Evolutionary conservation across 1,140 invertebrate genomes (phyloP).

Genomic region (Leptopilina boulardi): DNA sequence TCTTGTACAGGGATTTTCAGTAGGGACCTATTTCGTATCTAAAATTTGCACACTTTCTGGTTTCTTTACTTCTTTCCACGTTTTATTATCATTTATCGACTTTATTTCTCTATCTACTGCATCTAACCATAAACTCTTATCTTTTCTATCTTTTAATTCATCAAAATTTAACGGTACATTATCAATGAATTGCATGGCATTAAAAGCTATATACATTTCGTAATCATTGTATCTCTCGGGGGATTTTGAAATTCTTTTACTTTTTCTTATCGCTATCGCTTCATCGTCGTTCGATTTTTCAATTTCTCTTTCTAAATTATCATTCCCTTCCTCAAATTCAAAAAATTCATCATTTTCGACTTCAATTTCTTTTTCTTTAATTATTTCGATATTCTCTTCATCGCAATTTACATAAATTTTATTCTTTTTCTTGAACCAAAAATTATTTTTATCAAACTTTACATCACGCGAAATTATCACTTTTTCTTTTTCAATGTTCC

Average conservation of each 20-base stretch:
- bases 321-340: no score
- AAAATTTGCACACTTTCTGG: slow-evolving; percentile 40
- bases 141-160: slow-evolving; percentile 21
- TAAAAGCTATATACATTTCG: slow-evolving; percentile 29
- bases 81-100: slow-evolving; percentile 37
- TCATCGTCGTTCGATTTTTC: neutral
- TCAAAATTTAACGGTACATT: slow-evolving; percentile 23
- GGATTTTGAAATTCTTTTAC: neutral
- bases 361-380: no score
- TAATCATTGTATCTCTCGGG: slow-evolving; percentile 35
- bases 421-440: slow-evolving; percentile 11
- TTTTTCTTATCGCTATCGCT: neutral
- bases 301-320: no score
- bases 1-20: no score
- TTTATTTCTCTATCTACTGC: slow-evolving; percentile 41
- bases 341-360: no score
- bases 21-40: slow-evolving; percentile 64
- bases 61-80: slow-evolving; percentile 25
- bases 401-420: no score
- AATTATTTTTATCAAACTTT: slow-evolving; percentile 38
- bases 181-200: slow-evolving; percentile 36
- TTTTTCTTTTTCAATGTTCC: slow-evolving; percentile 53
- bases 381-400: no score
- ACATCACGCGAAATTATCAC: slow-evolving; percentile 50
- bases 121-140: slow-evolving; percentile 29